Evolutionary conservation across 53 echinoderm and acorn worm species (phyloP), one percentile per base, ranked within the genome.

Genomic region (Stichopus horrens): DNA sequence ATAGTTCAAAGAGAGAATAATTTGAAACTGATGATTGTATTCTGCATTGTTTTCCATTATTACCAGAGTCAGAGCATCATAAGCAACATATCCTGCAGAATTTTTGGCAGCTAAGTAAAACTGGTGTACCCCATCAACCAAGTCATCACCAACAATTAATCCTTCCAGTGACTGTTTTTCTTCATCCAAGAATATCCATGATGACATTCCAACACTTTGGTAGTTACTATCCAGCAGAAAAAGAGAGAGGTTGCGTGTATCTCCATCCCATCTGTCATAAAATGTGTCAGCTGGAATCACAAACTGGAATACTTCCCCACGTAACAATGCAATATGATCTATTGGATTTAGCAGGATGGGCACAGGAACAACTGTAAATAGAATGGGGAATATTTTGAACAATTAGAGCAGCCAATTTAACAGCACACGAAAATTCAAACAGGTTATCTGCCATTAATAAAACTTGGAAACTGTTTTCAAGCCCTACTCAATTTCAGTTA

Each of bases 211-310:
- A 20, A 94, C 85, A 60, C 89, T 87, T 22, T 89, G 59, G 37
- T 89, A 78, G 80, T 90, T 73, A 0, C 65, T 60, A 2, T 66
- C 86, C 19, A 88, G 87, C 54, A 94, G 84, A 11, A 73, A 75
- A 19, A 94, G 88, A 21, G 66, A 54, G 8, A 94, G 90, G 83
- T 92, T 89, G 65, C 79, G 88, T 21, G 94, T 94, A 58, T 74
- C 60, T 18, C 94, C 94, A 87, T 94, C 94, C 21, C 92, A 92
- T 55, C 67, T 57, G 63, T 94, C 94, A 63, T 82, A 83, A 66
- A 94, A 94, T 1, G 94, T 92, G 73, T 94, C 89, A 52, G 86
- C 67, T 82, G 94, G 94, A 57, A 94, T 92, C 4, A 57, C 23
- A 79, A 86, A 91, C 10, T 91, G 63, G 11, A 94, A 87, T 55